Conservation (phyloP, 2,888 invertebrate species). For the Xanthorhoe spadicearia region DNA sequence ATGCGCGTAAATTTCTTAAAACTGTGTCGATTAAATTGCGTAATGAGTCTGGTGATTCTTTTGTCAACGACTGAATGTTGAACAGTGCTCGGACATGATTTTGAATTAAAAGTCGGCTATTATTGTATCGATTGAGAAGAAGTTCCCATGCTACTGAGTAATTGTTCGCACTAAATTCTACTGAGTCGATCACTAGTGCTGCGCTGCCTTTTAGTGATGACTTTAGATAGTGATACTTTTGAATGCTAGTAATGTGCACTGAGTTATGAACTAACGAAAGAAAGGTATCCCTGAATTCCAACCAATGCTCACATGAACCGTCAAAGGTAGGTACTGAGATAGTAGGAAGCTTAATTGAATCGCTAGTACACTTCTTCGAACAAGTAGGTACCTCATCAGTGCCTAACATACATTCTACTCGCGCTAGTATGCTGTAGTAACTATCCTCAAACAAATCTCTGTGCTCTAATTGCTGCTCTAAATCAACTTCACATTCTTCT, state of each 20-base stretch:
- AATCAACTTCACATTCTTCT: no score
- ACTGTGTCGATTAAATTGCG: slow-evolving; percentile 38
- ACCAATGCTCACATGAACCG: not conserved
- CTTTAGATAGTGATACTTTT: slow-evolving; percentile 40
- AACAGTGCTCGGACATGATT: slow-evolving; percentile 20
- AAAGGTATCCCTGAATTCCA: slow-evolving; percentile 1
- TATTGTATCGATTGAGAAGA: slow-evolving; percentile 26
- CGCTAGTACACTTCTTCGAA: not conserved
- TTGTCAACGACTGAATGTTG: slow-evolving; percentile 4
- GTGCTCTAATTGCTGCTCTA: no score
- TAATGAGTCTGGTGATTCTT: slow-evolving; percentile 35
- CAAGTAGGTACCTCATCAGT: no score
- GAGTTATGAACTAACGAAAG: not conserved
- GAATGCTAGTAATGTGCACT: slow-evolving; percentile 9
- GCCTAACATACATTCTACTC: no score
- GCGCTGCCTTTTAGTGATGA: slow-evolving; percentile 35
- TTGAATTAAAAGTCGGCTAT: slow-evolving; percentile 11
- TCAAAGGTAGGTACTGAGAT: not conserved
- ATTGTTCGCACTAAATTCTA: slow-evolving; percentile 37
- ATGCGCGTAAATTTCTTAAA: slow-evolving; percentile 36
- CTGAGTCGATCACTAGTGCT: slow-evolving; percentile 25
- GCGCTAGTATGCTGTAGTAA: no score
- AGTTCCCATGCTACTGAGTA: slow-evolving; percentile 37
- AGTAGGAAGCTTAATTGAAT: not conserved
- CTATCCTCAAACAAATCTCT: no score